These are phyloP conservation scores for Platyura marginata DNA, from an alignment of 1,140 invertebrate species.

Conservation along the genomic window DNA sequence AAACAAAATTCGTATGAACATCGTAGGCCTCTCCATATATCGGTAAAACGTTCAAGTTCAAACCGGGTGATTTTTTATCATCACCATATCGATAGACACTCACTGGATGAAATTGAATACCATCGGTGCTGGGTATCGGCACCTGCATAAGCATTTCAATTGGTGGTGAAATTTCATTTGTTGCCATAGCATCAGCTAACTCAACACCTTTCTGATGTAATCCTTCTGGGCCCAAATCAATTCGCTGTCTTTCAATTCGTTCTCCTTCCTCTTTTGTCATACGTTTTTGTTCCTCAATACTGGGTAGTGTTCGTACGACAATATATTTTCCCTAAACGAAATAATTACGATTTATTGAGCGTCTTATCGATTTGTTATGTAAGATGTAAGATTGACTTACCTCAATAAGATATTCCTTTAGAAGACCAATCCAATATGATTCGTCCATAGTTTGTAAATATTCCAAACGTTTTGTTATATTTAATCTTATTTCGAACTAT, in stretches of 20 bases:
- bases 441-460: conserved; percentile 39
- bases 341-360: neutral
- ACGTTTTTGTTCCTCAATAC: conserved; percentile 33
- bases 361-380: no score
- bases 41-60: conserved; percentile 45
- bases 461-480: conserved; percentile 43
- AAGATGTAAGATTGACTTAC: conserved; percentile 5
- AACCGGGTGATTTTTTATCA: conserved; percentile 31
- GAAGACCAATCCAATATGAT: conserved; percentile 51
- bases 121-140: conserved; percentile 44
- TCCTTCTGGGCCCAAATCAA: conserved; percentile 43
- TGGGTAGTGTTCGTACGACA: conserved; percentile 33
- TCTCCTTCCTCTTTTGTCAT: conserved; percentile 44
- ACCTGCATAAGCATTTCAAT: conserved; percentile 44
- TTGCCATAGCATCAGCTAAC: conserved; percentile 45
- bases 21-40: conserved; percentile 61
- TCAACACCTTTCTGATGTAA: conserved; percentile 38
- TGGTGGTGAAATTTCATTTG: conserved; percentile 57
- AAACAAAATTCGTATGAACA: conserved; percentile 66
- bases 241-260: conserved; percentile 42
- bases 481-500: conserved; percentile 52
- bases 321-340: conserved; percentile 21
- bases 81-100: conserved; percentile 35
- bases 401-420: conserved; percentile 51
- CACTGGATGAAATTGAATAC: conserved; percentile 44